Evolutionary conservation across 2,113 vertebrate species (phyloP).

Genomic region (Benitochromis conjunctus): DNA sequence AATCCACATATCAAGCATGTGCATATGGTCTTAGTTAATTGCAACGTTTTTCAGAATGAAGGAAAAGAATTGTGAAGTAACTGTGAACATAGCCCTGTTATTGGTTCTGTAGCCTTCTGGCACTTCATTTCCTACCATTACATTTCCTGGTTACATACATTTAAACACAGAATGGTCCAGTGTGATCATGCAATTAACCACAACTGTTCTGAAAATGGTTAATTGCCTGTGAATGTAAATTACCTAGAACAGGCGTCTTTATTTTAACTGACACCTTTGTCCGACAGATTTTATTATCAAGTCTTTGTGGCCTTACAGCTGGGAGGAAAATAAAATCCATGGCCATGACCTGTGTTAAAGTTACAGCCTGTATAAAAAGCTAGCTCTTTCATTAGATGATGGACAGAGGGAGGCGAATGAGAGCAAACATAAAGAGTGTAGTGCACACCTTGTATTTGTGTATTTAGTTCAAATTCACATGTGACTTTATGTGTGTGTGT

Average conservation of each 20-base stretch:
- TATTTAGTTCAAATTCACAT: background rate
- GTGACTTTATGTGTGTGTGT: background rate
- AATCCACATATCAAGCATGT: background rate
- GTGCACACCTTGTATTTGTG: background rate
- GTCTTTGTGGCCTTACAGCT: background rate
- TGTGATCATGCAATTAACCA: background rate
- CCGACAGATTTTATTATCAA: background rate
- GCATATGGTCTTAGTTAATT: background rate
- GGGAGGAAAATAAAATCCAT: background rate
- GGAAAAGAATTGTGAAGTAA: background rate
- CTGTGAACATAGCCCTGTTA: background rate
- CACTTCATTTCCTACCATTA: background rate
- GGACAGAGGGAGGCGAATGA: background rate
- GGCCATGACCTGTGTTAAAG: background rate
- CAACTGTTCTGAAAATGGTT: background rate
- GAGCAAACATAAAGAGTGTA: background rate
- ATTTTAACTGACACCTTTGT: background rate
- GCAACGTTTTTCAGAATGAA: background rate
- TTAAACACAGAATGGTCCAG: background rate
- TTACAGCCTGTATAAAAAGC: background rate
- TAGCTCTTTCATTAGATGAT: background rate
- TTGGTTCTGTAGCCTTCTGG: background rate
- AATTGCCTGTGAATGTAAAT: background rate
- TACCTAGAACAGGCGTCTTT: background rate
- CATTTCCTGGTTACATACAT: background rate